A percentile compares a stretch with the other conserved stretches of the same genome.
phyloP scores from a whole-genome alignment of 2,113 vertebrate genomes.

The Mormoops blainvillei region DNA sequence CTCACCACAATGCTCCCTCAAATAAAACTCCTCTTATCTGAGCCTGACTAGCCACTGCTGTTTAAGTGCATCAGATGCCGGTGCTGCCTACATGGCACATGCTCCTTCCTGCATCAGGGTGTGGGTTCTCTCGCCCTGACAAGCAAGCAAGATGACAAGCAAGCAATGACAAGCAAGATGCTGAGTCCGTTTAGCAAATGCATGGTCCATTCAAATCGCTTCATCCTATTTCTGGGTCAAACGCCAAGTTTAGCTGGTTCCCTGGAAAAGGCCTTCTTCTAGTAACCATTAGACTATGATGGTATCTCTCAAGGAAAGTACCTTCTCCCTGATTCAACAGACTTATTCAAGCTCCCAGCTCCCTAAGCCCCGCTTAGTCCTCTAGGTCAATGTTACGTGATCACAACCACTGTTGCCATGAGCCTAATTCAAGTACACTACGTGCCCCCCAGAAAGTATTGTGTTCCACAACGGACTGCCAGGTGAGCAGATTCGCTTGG shows the following conservation, averaged over 20 bases:
- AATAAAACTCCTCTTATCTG: not conserved
- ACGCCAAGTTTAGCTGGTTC: not conserved
- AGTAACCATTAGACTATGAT: not conserved
- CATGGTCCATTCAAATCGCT: not conserved
- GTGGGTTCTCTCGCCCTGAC: not conserved
- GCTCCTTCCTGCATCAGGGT: not conserved
- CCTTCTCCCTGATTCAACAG: not conserved
- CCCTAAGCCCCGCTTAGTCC: not conserved
- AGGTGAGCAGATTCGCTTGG: not conserved
- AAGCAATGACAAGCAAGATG: not conserved
- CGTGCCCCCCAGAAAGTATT: not conserved
- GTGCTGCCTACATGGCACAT: not conserved
- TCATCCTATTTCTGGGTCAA: not conserved
- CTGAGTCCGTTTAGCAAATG: conserved; percentile 21
- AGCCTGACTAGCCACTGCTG: not conserved
- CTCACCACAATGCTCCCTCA: not conserved
- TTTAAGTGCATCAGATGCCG: not conserved
- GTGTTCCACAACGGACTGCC: not conserved
- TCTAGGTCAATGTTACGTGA: not conserved
- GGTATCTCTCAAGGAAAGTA: not conserved
- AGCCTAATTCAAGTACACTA: not conserved
- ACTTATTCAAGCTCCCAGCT: not conserved
- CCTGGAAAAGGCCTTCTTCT: conserved; percentile 39
- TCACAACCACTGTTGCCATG: not conserved
- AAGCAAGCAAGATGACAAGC: no score